Evolutionary conservation across 2,888 invertebrate genomes (phyloP).

Genomic region (Mesoligia furuncula): DNA sequence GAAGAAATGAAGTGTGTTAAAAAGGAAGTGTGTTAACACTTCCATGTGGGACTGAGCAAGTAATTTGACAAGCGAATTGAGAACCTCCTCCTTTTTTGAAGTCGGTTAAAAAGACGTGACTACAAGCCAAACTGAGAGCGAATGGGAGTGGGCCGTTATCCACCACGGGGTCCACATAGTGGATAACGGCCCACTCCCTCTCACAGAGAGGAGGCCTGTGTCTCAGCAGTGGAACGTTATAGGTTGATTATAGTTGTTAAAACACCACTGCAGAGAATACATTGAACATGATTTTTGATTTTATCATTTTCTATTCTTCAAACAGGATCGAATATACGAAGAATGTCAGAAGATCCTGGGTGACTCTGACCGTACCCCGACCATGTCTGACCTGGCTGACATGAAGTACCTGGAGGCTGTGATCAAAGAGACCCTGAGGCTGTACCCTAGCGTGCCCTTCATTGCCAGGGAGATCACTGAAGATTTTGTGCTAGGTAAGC

Average conservation of each 20-base stretch:
- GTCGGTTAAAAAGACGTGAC: no score
- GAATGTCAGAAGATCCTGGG: slow-evolving; percentile 83
- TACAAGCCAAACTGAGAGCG: no score
- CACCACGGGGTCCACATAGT: background rate
- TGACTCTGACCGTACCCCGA: slow-evolving; percentile 82
- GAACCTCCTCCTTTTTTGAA: no score
- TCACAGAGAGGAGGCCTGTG: background rate
- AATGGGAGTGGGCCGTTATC: no score
- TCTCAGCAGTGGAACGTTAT: background rate
- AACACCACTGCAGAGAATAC: background rate
- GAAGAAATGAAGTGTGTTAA: no score
- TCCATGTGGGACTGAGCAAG: no score
- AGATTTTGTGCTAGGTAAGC: slow-evolving; percentile 91
- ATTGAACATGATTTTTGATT: background rate
- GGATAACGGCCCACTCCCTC: background rate
- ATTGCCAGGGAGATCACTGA: slow-evolving; percentile 91
- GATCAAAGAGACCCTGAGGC: slow-evolving; percentile 92
- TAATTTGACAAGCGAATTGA: no score
- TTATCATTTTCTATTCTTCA: background rate
- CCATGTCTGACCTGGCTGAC: slow-evolving; percentile 89
- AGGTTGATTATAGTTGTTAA: background rate
- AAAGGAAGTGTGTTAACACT: no score
- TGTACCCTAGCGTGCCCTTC: slow-evolving; percentile 93
- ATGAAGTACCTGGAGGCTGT: slow-evolving; percentile 93
- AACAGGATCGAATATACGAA: slow-evolving; percentile 81